A percentile compares a stretch with the other conserved stretches of the same genome.
Evolutionary conservation across 2,888 invertebrate species (phyloP).

Genomic region (Lithophane socia): DNA sequence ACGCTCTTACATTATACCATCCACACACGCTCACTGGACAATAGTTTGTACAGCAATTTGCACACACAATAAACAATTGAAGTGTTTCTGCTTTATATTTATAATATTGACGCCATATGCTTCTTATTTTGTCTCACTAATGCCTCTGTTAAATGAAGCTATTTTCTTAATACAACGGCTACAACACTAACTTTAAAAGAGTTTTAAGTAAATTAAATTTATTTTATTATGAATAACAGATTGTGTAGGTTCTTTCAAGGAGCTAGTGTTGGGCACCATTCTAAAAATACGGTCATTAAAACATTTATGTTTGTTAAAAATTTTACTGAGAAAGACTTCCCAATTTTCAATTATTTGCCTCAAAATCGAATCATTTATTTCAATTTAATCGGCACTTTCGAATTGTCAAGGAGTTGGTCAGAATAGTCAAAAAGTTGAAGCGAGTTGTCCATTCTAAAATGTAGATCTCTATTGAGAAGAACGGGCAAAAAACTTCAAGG

Average conservation of each 20-base stretch:
- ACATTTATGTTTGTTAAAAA: too few relatives aligned
- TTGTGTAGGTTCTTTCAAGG: conserved; percentile 13
- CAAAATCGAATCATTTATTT: not conserved
- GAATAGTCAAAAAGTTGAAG: too few relatives aligned
- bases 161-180: conserved; percentile 46
- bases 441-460: too few relatives aligned
- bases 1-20: conserved; percentile 4
- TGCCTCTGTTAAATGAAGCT: conserved; percentile 68
- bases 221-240: not conserved
- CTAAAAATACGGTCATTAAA: not conserved
- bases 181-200: conserved; percentile 11
- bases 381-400: not conserved
- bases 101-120: conserved; percentile 80
- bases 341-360: too few relatives aligned
- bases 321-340: too few relatives aligned
- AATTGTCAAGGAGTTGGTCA: not conserved
- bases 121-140: conserved; percentile 76
- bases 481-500: too few relatives aligned
- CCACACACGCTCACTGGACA: conserved; percentile 67
- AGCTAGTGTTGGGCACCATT: not conserved
- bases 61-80: conserved; percentile 80
- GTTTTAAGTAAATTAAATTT: not conserved
- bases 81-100: conserved; percentile 68
- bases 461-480: too few relatives aligned
- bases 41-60: conserved; percentile 80